phyloP scores from a whole-genome alignment of 2,888 invertebrate species.

The Pycnomerus fuliginosus region DNA sequence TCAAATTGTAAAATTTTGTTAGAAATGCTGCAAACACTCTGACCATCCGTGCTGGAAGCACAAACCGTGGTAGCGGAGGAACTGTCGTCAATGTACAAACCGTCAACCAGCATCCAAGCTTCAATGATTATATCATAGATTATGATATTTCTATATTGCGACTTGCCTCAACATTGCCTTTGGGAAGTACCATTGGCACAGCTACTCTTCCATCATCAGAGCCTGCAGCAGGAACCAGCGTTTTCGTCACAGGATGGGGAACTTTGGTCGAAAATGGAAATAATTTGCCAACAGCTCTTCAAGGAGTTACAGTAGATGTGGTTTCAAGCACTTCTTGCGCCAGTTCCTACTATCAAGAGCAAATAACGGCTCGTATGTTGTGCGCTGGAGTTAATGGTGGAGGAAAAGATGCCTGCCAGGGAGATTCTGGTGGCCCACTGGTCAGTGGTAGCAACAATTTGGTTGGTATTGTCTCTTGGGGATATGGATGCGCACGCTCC shows the following conservation, averaged over 20 bases:
- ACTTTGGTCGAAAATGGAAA: conserved; percentile 14
- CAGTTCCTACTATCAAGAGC: conserved; percentile 7
- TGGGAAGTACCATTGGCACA: conserved; percentile 1
- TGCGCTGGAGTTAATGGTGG: conserved; percentile 57
- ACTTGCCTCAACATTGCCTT: conserved; percentile 1
- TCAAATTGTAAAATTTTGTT: no score
- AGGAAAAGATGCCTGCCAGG: conserved; percentile 58
- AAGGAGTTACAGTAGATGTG: conserved; percentile 24
- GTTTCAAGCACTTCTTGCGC: conserved; percentile 26
- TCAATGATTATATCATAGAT: conserved; percentile 6
- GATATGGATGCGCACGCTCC: conserved; percentile 22
- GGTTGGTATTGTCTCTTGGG: conserved; percentile 28
- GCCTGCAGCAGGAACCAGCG: conserved; percentile 1
- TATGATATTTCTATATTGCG: conserved; percentile 13
- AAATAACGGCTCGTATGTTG: conserved; percentile 55
- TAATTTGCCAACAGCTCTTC: conserved; percentile 16
- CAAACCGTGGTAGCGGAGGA: not conserved
- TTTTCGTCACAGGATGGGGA: conserved; percentile 29
- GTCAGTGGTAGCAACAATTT: conserved; percentile 22
- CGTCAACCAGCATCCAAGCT: conserved; percentile 5
- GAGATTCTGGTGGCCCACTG: conserved; percentile 33
- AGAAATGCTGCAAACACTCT: no score
- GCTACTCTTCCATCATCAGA: conserved; percentile 1
- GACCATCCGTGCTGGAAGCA: no score
- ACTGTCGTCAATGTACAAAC: conserved; percentile 4